These are phyloP conservation scores for Dendropsophus ebraccatus DNA, from an alignment of 2,113 vertebrate genomes.

Conservation along the genomic window DNA sequence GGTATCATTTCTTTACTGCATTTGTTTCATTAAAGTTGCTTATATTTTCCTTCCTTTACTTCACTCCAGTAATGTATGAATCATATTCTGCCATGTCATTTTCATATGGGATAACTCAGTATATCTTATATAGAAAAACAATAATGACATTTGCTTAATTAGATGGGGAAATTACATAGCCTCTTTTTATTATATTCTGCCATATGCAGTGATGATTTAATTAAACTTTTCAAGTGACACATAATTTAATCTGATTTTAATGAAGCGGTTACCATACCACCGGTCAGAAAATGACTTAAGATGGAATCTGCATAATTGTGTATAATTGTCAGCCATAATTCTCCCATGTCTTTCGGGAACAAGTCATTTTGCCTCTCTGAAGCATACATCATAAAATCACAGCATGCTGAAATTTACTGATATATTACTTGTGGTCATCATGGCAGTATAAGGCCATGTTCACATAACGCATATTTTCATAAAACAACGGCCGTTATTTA, in stretches of 20 bases:
- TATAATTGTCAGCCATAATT: conserved; percentile 30
- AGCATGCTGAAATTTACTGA: neutral
- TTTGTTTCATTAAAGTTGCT: neutral
- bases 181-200: conserved; percentile 46
- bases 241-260: conserved; percentile 54
- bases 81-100: neutral
- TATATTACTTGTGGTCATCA: conserved; percentile 10
- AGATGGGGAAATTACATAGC: conserved; percentile 23
- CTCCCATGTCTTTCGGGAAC: conserved; percentile 23
- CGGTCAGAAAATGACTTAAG: conserved; percentile 40
- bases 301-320: conserved; percentile 48
- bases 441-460: neutral
- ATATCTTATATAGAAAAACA: conserved; percentile 10
- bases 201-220: conserved; percentile 46
- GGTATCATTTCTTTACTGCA: too few relatives aligned
- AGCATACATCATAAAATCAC: conserved; percentile 23
- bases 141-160: conserved; percentile 43
- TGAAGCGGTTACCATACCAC: conserved; percentile 50
- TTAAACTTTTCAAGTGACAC: conserved; percentile 48
- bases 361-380: conserved; percentile 20
- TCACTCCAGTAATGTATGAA: neutral
- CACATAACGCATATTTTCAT: neutral
- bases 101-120: neutral
- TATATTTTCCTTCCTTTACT: neutral
- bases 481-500: too few relatives aligned